Percentiles rank a stretch among this genome's conserved stretches.
phyloP scores from a whole-genome alignment of 2,888 invertebrate genomes.

The Erebia aethiops region DNA sequence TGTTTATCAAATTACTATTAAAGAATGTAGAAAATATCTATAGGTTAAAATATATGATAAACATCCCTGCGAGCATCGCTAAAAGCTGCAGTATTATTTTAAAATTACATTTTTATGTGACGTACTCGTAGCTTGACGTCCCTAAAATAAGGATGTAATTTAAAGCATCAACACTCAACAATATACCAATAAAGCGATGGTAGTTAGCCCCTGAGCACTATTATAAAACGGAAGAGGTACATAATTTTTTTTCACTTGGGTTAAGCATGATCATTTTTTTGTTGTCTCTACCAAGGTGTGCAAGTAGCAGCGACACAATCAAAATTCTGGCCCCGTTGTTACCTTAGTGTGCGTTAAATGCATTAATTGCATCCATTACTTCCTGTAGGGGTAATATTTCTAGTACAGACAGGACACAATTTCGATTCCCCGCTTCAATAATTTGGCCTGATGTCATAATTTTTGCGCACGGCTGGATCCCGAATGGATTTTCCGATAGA shows the following conservation, averaged over 20 bases:
- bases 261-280: not conserved
- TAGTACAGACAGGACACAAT: constrained; percentile 40
- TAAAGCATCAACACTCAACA: too few relatives aligned
- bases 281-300: not conserved
- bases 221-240: not conserved
- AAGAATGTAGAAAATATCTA: too few relatives aligned
- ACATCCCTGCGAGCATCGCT: too few relatives aligned
- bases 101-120: too few relatives aligned
- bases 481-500: constrained; percentile 78
- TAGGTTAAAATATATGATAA: too few relatives aligned
- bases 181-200: too few relatives aligned
- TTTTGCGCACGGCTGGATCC: constrained; percentile 69
- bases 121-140: too few relatives aligned
- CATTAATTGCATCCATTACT: constrained; percentile 33
- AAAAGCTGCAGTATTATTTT: too few relatives aligned
- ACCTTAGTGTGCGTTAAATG: constrained; percentile 13
- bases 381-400: constrained; percentile 32
- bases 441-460: constrained; percentile 75
- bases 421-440: constrained; percentile 56
- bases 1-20: not conserved
- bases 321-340: constrained; percentile 6
- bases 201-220: too few relatives aligned
- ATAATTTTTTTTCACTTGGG: not conserved
- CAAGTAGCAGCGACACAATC: not conserved
- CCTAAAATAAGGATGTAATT: too few relatives aligned